A percentile compares a stretch with the other conserved stretches of the same genome.
Conservation (phyloP, 2,888 invertebrate genomes). For the Amaurobius ferox region DNA sequence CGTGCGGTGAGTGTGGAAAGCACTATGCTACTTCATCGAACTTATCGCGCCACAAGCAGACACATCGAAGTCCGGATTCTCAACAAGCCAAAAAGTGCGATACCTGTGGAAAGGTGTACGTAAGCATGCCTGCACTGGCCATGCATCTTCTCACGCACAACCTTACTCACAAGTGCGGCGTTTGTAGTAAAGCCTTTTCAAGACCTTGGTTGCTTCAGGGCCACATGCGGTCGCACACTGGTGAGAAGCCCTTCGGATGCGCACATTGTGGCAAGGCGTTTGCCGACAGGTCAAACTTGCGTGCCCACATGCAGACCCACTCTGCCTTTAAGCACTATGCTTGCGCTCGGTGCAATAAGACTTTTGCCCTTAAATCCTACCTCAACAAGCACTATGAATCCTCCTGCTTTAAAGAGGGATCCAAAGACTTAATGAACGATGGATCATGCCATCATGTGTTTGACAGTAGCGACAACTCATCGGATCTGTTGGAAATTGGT, state of each 20-base stretch:
- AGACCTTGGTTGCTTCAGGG: constrained; percentile 93
- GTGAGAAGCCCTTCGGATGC: constrained; percentile 94
- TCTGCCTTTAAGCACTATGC: constrained; percentile 92
- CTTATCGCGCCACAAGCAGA: constrained; percentile 92
- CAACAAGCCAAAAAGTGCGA: constrained; percentile 85
- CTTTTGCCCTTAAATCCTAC: constrained; percentile 95
- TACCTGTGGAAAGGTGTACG: constrained; percentile 91
- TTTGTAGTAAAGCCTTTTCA: constrained; percentile 91
- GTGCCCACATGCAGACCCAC: constrained; percentile 97
- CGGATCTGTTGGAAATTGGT: constrained; percentile 63
- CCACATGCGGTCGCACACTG: constrained; percentile 92
- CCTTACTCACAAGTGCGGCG: constrained; percentile 89
- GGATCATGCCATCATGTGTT: constrained; percentile 38
- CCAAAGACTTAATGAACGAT: constrained; percentile 20
- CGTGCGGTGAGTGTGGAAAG: constrained; percentile 92
- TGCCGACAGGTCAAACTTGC: constrained; percentile 93
- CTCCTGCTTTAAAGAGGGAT: constrained; percentile 69
- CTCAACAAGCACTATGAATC: constrained; percentile 92
- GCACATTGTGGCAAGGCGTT: constrained; percentile 95
- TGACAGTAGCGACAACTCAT: constrained; percentile 57
- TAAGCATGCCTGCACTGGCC: constrained; percentile 91
- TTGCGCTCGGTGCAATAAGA: constrained; percentile 90
- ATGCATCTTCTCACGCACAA: constrained; percentile 91
- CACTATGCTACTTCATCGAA: constrained; percentile 94
- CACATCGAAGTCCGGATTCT: constrained; percentile 92